phyloP scores from a whole-genome alignment of 92 coral and sea anemone species.

The Zoanthus solanderi region DNA sequence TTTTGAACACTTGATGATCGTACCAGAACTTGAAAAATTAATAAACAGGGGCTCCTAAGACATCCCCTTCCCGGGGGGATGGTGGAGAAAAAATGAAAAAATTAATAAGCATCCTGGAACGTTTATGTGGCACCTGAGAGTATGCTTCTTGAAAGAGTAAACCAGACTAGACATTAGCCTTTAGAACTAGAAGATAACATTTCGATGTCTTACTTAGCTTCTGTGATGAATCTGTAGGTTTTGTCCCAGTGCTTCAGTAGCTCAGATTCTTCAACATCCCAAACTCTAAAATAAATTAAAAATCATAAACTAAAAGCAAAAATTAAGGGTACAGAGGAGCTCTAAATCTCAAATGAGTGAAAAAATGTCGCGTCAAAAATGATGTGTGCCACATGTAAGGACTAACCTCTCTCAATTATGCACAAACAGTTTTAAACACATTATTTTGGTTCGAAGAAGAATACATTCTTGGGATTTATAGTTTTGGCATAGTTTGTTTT shows the following conservation, averaged over 20 bases:
- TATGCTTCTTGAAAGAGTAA: too few species aligned
- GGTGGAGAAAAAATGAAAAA: too few species aligned
- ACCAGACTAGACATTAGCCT: not conserved
- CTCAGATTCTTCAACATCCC: conserved; percentile 88
- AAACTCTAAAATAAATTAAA: conserved; percentile 61
- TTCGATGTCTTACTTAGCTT: conserved; percentile 78
- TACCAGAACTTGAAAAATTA: too few species aligned
- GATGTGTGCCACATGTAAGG: not conserved
- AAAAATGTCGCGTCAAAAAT: not conserved
- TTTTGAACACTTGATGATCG: too few species aligned
- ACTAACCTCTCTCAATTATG: not conserved
- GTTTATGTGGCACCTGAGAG: too few species aligned
- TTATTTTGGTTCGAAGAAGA: too few species aligned
- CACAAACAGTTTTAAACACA: too few species aligned
- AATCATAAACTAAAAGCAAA: not conserved
- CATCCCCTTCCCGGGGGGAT: too few species aligned
- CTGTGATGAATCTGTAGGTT: conserved; percentile 82
- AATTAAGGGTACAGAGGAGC: not conserved
- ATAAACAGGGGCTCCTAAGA: too few species aligned
- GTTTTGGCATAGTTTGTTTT: too few species aligned
- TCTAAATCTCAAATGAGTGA: not conserved
- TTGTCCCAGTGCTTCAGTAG: conserved; percentile 90
- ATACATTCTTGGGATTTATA: too few species aligned
- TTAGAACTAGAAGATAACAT: not conserved
- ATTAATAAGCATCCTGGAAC: too few species aligned